Base-by-base conservation (phyloP, 2,113 vertebrate genomes). In the Megaceryle maxima region DNA sequence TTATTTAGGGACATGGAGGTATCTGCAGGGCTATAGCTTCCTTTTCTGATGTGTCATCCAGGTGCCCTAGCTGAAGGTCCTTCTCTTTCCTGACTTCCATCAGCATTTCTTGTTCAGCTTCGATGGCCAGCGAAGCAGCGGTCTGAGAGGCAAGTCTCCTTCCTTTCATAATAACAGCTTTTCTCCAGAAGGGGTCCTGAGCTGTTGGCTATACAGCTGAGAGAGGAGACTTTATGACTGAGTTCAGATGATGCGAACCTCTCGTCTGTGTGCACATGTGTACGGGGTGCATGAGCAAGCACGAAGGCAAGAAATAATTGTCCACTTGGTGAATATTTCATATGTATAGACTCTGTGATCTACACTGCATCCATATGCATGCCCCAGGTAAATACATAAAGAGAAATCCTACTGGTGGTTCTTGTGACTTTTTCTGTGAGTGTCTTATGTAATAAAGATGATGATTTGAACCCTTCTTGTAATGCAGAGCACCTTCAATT, bases 251-350 rank as follows among this genome's bases (percentile, higher is more conserved):
- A 48, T 46, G 51, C 3, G 2, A 31, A 63, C 69, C 44, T 93
- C 29, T 11, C 12, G 17, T 57, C 1, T 63, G 26, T 46, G 48
- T 62, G 33, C 33, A 5, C 25, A 37, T 55, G 25, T 0, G 0
- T 11, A 20, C 0, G 0, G 9, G 15, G 41, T 31, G n/a, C 80
- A 43, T 91, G 70, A 81, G 43, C 33, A 50, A 69, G 53, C 56
- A 62, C 33, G 43, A 86, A 64, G 39, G 35, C 48, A 78, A 48
- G 43, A 59, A 64, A 22, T 55, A 59, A 62, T 57, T n/a, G 22
- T 55, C 87, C 70, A 41, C 44, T 72, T 53, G 57, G 33, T 55
- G 43, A 63, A 28, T 41, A 39, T 63, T 88, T 78, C 39, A 1
- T 74, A 5, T 24, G 15, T 67, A 60, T 64, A 55, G 70, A 64